Percentiles rank a stretch among this genome's conserved stretches.
Evolutionary conservation across 2,113 vertebrate genomes (phyloP).

Genomic region (Amazona vittata): DNA sequence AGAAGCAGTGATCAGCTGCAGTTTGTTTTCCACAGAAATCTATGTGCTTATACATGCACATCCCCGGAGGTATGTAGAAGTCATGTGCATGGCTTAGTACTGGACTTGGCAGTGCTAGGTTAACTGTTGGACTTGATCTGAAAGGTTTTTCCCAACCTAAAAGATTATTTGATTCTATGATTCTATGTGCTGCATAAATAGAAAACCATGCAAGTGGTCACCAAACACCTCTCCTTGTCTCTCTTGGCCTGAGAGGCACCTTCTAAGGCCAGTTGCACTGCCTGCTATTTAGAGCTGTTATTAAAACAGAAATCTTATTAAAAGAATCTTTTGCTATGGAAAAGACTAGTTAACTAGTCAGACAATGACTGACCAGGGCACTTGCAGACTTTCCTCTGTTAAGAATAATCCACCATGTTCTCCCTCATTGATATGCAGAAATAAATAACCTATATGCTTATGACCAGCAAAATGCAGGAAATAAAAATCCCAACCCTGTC

Average conservation of each 20-base stretch:
- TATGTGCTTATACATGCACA: neutral
- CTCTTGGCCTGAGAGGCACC: neutral
- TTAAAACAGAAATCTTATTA: neutral
- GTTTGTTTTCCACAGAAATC: neutral
- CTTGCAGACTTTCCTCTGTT: neutral
- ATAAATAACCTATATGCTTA: neutral
- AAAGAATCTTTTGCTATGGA: neutral
- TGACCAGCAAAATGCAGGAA: neutral
- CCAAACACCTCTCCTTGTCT: neutral
- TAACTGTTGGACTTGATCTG: neutral
- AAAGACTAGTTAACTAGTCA: neutral
- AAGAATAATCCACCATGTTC: neutral
- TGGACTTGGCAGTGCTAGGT: neutral
- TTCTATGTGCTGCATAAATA: neutral
- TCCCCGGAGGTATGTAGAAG: neutral
- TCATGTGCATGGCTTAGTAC: neutral
- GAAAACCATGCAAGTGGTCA: neutral
- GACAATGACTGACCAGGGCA: neutral
- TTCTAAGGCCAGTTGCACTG: neutral
- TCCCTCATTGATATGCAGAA: neutral
- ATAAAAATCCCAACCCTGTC: neutral
- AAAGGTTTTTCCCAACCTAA: neutral
- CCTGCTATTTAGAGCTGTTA: neutral
- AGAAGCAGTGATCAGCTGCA: neutral
- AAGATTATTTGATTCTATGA: neutral